A percentile compares a stretch with the other conserved stretches of the same genome.
Conservation (phyloP, 2,797 vertebrate genomes). For the Ctenopoma multispine region DNA sequence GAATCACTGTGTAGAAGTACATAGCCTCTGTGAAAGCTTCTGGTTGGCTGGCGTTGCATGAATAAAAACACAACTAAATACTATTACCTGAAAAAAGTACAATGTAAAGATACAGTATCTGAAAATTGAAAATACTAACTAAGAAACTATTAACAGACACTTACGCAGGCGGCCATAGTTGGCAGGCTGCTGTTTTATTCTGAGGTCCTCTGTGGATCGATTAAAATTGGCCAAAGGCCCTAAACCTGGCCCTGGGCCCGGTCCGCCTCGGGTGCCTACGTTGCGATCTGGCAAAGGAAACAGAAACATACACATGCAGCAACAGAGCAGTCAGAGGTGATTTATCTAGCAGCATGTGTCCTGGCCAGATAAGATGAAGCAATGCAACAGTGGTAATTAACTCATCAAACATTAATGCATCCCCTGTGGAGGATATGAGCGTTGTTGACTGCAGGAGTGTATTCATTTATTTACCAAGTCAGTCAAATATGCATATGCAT, state of each 20-base stretch:
- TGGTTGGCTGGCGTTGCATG: background rate
- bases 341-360: conserved; percentile 24
- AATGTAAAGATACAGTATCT: background rate
- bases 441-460: conserved; percentile 43
- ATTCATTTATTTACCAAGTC: conserved; percentile 35
- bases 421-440: conserved; percentile 47
- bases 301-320: conserved; percentile 24
- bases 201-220: conserved; percentile 92
- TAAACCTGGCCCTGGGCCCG: conserved; percentile 60
- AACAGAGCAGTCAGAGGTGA: conserved; percentile 18
- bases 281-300: conserved; percentile 64
- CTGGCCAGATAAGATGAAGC: conserved; percentile 53
- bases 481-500: conserved; percentile 25
- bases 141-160: conserved; percentile 57
- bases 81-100: background rate
- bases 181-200: conserved; percentile 84
- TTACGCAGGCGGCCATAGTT: conserved; percentile 92
- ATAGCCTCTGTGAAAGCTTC: background rate
- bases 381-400: conserved; percentile 59
- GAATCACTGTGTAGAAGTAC: background rate
- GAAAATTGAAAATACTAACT: background rate
- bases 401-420: conserved; percentile 72
- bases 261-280: conserved; percentile 77
- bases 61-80: background rate
- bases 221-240: conserved; percentile 82